Conservation (phyloP, 2,888 invertebrate species). For the Choreutis nemorana region DNA sequence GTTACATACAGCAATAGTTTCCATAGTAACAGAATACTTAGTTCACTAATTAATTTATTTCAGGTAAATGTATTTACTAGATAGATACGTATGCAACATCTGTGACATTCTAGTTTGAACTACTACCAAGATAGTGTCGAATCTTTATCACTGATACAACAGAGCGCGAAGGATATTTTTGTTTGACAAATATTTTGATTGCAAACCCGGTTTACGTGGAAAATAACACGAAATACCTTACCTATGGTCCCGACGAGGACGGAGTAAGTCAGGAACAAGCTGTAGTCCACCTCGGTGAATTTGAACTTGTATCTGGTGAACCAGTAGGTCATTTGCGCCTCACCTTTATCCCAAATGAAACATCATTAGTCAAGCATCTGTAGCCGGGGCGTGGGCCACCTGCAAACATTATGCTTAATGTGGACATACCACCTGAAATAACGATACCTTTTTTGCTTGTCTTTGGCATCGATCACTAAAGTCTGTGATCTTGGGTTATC, state of each 20-base stretch:
- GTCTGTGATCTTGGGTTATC: constrained; percentile 11
- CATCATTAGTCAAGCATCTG: constrained; percentile 37
- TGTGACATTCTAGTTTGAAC: too few species aligned
- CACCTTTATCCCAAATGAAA: constrained; percentile 60
- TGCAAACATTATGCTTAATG: constrained; percentile 35
- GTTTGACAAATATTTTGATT: constrained; percentile 10
- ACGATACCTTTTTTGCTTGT: too few species aligned
- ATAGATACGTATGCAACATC: too few species aligned
- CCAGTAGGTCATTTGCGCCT: constrained; percentile 66
- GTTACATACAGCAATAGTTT: too few species aligned
- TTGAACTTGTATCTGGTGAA: constrained; percentile 65
- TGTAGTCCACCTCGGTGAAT: constrained; percentile 68
- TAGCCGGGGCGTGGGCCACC: constrained; percentile 26
- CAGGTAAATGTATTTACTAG: too few species aligned
- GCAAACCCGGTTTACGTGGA: too few species aligned
- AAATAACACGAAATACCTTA: constrained; percentile 29
- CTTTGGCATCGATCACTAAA: too few species aligned
- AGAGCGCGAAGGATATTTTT: too few species aligned
- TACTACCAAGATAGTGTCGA: too few species aligned
- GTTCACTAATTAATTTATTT: too few species aligned
- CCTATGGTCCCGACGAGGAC: constrained; percentile 64
- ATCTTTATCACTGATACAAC: too few species aligned
- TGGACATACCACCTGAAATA: constrained; percentile 23
- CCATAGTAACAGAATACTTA: too few species aligned
- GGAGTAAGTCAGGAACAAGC: constrained; percentile 63